Conservation (phyloP, 2,113 vertebrate genomes). For the Sylvilagus bachmani region DNA sequence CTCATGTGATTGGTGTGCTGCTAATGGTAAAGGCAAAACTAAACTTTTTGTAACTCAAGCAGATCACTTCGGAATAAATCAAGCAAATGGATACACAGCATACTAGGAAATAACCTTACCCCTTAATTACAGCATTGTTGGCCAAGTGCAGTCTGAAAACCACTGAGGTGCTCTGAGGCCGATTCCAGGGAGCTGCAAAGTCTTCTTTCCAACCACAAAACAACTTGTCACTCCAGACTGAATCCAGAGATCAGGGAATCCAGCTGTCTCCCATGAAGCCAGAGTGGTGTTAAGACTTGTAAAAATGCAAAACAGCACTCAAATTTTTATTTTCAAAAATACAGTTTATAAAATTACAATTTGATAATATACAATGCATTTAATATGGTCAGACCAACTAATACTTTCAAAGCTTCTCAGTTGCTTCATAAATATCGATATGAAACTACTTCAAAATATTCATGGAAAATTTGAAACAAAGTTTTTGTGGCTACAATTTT, state of each 20-base stretch:
- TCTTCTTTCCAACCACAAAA: not conserved
- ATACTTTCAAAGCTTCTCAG: not conserved
- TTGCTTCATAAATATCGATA: slow-evolving; percentile 8
- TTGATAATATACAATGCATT: not conserved
- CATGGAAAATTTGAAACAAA: too few relatives aligned
- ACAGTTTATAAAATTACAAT: slow-evolving; percentile 19
- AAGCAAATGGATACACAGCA: not conserved
- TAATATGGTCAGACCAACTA: not conserved
- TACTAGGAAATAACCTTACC: not conserved
- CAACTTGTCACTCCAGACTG: not conserved
- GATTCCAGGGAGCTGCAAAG: not conserved
- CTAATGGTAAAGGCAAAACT: slow-evolving; percentile 14
- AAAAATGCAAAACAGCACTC: not conserved
- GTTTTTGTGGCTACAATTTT: too few relatives aligned
- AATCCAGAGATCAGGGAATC: not conserved
- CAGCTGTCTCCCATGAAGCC: not conserved
- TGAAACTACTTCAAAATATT: not conserved
- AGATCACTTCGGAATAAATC: slow-evolving; percentile 31
- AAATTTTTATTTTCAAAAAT: slow-evolving; percentile 28
- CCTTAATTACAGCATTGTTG: not conserved
- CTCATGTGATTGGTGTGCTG: not conserved
- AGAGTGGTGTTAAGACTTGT: not conserved
- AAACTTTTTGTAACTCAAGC: slow-evolving; percentile 25
- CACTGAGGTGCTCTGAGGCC: not conserved
- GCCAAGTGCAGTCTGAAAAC: not conserved